Conservation (phyloP, 2,113 vertebrate genomes). For the Emydocephalus ijimae region DNA sequence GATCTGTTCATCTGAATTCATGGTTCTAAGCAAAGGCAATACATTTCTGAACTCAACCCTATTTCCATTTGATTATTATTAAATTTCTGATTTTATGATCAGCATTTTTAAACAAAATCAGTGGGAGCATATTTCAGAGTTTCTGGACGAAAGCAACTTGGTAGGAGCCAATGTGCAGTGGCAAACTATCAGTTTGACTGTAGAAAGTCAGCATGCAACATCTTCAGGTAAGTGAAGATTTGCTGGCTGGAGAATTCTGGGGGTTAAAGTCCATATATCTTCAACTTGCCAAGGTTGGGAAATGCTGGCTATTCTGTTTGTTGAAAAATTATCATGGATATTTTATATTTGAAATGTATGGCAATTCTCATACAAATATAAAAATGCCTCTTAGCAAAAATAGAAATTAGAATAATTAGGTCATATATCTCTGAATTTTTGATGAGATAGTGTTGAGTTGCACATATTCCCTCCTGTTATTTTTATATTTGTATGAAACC, state of each 20-base stretch:
- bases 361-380: neutral
- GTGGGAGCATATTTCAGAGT: neutral
- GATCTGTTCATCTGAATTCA: neutral
- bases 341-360: neutral
- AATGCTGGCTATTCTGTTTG: neutral
- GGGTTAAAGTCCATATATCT: neutral
- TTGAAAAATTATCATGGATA: neutral
- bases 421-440: slow-evolving; percentile 21
- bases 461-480: neutral
- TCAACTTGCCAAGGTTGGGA: neutral
- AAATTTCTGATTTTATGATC: neutral
- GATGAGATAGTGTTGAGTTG: neutral
- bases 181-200: neutral
- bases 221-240: neutral
- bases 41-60: neutral
- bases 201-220: neutral
- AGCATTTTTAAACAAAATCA: neutral
- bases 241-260: neutral
- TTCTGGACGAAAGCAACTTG: neutral
- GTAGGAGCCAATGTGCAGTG: neutral
- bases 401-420: neutral
- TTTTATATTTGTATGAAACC: neutral
- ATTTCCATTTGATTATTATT: neutral
- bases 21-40: neutral
- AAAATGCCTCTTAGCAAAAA: neutral